Evolutionary conservation across 1,140 invertebrate species (phyloP), one percentile per base, ranked within the genome.

Genomic region (Diabrotica undecimpunctata): DNA sequence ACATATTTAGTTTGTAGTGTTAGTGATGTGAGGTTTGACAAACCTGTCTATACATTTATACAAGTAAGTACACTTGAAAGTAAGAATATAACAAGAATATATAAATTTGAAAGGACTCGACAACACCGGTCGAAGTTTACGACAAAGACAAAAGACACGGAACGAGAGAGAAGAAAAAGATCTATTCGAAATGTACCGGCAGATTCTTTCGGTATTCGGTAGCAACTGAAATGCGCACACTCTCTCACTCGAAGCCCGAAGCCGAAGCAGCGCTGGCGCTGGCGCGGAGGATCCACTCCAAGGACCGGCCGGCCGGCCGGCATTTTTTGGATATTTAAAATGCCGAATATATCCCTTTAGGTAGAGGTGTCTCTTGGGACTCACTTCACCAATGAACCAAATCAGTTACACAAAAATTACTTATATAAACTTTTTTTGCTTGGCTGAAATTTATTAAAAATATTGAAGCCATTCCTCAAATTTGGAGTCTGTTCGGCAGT

Each of bases 131-230:
- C 8, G 41, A 10, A 2, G n/a, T 46, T 46, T n/a, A 46, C 41
- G 41, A 46, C 41, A 46, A 46, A 46, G 41, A 46, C n/a, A 46
- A 46, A 46, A 46, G 41, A 46, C 41, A 41, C n/a, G 25, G 41
- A 46, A 46, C 3, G 55, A 57, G 55, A 10, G 25, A 57, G 55
- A 57, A 38, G 38, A 36, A 57, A 37, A 57, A 25, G 36, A 46
- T 46, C 41, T 46, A 10, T 46, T 46, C 41, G 41, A 46, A 46
- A 46, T 46, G 41, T 46, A 46, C 41, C n/a, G 37, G 55, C 55
- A 57, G 55, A 57, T 57, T 57, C 55, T 37, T 57, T 57, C 55
- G 36, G 55, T 57, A 57, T 57, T 57, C 55, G 36, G 55, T 57
- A 57, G 55, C 55, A 57, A 57, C 55, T 57, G 36, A 57, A 57